Base-by-base conservation (phyloP, 1,140 invertebrate species). In the Eciton burchellii region DNA sequence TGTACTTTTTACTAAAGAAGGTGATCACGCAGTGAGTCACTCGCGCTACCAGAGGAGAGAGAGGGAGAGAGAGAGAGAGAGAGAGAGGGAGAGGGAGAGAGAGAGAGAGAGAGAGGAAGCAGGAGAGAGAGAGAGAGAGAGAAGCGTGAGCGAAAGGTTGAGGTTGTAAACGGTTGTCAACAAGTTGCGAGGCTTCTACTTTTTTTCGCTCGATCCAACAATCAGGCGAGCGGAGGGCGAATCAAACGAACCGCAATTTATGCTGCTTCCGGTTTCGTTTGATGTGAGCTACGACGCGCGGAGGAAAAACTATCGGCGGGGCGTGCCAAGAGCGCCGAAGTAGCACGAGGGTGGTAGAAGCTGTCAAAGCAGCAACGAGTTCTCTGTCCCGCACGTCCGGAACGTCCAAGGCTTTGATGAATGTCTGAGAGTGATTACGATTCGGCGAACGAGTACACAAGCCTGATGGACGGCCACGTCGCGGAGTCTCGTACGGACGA, bases 381-480 rank as follows among this genome's bases (percentile, higher is more conserved):
- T 60, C 9, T 88, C 41, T 83, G n/a, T 66, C 9, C 35, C 62
- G 77, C 56, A 74, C 19, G 19, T 71, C 26, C 41, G 24, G 41
- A 49, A 76, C 21, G 1, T 63, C 41, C 35, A 73, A 70, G 70
- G 85, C 26, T 83, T 93, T 92, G 68, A 93, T 94, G 93, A 93
- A 94, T 94, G 94, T 94, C 94, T 93, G 94, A 94, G 86, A 94
- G 93, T 93, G 93, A 94, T 73, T 92, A 89, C 89, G 93, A 94
- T 84, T 92, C 90, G 91, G 94, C 95, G 89, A 95, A 96, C 92
- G 96, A 97, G 94, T 95, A 95, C 87, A 97, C 96, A 92, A 96
- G 96, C 94, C 95, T 97, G 87, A 97, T 97, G 96, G 96, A 97
- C 94, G 96, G 95, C 91, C 96, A 97, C 94, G 96, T 97, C 89